Base-by-base conservation (phyloP, 1,140 invertebrate genomes). In the Zophobas atratus region DNA sequence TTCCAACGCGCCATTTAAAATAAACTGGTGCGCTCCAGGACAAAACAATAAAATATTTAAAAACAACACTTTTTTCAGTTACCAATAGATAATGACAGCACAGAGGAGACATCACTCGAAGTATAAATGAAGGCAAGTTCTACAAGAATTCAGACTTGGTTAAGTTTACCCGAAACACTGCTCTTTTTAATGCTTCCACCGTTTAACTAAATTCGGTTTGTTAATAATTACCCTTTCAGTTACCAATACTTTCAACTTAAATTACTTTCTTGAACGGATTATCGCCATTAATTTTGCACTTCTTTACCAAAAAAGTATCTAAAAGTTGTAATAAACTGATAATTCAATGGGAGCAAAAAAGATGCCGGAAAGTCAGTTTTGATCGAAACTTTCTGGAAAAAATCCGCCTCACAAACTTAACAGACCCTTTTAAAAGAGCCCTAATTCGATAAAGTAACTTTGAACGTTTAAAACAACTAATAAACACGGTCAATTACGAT, bases 401-500 rank as follows among this genome's bases (percentile, higher is more conserved):
- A 67, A 67, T 8, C 32, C 49, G 5, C 2, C 20, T 35, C 34
- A 57, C 8, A 57, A 57, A 57, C 55, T 57, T 39, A 43, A 1
- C 39, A n/a, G 39, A 43, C 41, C 60, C 39, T 41, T 48, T 51
- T 67, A 43, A 67, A 67, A 67, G 60, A 32, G 41, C n/a, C 3
- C 39, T 67, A 67, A 67, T 67, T 46, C n/a, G 39, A 46, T 67
- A 43, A 67, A 67, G 38, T 39, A 32, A 67, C 60, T 43, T 67
- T 67, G 60, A 43, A 43, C 60, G 60, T 43, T 67, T 67, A 67
- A 67, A 67, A 67, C 60, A 67, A 67, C 60, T 67, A 67, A 67
- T 67, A 67, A 67, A 67, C 60, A 67, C 60, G 70, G 70, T 72
- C 70, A 72, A 72, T 72, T 55, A 53, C 70, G 51, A 72, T 51